Evolutionary conservation across 1,140 invertebrate genomes (phyloP), one percentile per base, ranked within the genome.

Genomic region (Papilio polyxenes): DNA sequence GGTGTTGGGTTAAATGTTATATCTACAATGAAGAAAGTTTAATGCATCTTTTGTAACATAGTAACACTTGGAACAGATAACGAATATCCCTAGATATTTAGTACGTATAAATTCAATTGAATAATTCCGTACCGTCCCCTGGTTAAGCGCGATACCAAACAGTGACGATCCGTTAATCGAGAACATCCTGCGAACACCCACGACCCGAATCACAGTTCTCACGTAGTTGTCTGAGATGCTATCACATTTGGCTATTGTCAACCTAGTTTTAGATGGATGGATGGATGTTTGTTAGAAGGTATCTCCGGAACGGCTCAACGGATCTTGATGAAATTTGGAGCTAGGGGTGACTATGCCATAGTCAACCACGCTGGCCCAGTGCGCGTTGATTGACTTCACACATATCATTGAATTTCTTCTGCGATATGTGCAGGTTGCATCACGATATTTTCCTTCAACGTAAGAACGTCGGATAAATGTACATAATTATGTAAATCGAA

Each of bases 151-250:
- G 82, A 83, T 84, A 87, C 86, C 85, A 86, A 87, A 85, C 83
- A 80, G 84, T 84, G 75, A 83, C 86, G 84, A 87, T 86, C 84
- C 84, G 81, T 84, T 84, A 86, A 88, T 85, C 84, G 83, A 44
- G 59, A 80, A 53, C 85, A 87, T 86, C 86, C 86, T 85, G 84
- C 80, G 72, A 76, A 85, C 85, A 85, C 87, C 85, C 85, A 88
- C 86, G 83, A 31, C 56, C 69, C 76, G 65, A 83, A 84, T 82
- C 49, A 37, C 75, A 2, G 76, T 72, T 17, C 17, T 44, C 49
- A 48, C 23, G 20, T 20, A 37, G 62, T 81, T 65, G 20, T 20
- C 44, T 77, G 53, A 49, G 75, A 10, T 77, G 49, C 20, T 20
- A 23, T n/a, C 20, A 75, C 48, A 76, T 44, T 76, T 44, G n/a